Conservation (phyloP, 2,113 vertebrate genomes). For the Phodopus roborovskii region DNA sequence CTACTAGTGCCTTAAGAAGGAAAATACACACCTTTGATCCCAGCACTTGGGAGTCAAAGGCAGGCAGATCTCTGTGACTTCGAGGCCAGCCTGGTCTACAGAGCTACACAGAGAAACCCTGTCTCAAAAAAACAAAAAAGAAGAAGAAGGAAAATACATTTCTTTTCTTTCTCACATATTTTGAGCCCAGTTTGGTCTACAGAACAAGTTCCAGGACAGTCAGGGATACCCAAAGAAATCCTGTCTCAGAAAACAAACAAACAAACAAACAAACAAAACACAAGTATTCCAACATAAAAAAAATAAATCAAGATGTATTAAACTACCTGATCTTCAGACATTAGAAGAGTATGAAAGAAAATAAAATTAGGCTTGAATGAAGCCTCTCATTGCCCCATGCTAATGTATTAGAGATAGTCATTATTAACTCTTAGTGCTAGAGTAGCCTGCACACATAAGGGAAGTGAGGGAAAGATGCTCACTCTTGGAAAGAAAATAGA, state of each 20-base stretch:
- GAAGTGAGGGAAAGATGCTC: background rate
- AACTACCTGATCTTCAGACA: background rate
- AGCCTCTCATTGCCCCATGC: background rate
- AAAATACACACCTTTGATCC: background rate
- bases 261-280: background rate
- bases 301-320: background rate
- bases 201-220: background rate
- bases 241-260: background rate
- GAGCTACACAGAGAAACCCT: no score
- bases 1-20: background rate
- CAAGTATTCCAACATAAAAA: background rate
- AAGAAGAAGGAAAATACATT: background rate
- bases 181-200: background rate
- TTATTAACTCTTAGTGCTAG: background rate
- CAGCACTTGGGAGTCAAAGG: no score
- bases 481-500: background rate
- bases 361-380: constrained; percentile 43
- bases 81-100: no score
- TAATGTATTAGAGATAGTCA: background rate
- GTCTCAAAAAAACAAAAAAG: no score
- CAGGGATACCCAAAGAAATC: background rate
- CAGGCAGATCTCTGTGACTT: no score
- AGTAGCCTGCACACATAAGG: background rate
- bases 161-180: constrained; percentile 17
- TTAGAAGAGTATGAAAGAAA: constrained; percentile 22